phyloP scores from a whole-genome alignment of 2,888 invertebrate genomes.

The Ischnura elegans region DNA sequence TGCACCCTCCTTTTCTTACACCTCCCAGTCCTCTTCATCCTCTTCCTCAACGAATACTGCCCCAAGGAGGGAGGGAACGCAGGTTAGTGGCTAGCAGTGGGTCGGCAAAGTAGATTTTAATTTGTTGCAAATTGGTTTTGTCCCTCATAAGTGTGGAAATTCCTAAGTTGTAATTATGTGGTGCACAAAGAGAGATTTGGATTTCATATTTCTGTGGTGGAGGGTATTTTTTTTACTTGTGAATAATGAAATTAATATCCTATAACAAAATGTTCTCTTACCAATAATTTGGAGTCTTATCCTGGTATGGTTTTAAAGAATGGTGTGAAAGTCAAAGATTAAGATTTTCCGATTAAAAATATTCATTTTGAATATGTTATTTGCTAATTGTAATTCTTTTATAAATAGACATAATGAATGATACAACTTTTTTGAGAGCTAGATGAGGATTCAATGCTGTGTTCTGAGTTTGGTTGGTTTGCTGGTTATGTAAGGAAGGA shows the following conservation, averaged over 20 bases:
- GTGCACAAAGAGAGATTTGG: constrained; percentile 35
- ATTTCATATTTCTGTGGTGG: constrained; percentile 49
- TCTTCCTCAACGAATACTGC: constrained; percentile 63
- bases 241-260: background rate
- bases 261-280: background rate
- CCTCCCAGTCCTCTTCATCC: constrained; percentile 63
- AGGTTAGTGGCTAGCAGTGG: constrained; percentile 63
- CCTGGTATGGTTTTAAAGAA: background rate
- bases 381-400: no score
- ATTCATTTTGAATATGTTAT: no score
- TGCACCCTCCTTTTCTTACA: constrained; percentile 60
- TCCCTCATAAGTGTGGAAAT: background rate
- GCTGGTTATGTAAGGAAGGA: no score
- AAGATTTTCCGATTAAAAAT: no score
- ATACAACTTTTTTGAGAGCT: no score
- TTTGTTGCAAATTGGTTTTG: constrained; percentile 10
- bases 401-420: no score
- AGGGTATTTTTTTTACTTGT: background rate
- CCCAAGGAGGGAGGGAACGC: constrained; percentile 58
- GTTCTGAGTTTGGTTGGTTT: no score
- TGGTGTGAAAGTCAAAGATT: background rate
- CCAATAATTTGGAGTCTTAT: background rate
- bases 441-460: no score
- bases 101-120: constrained; percentile 46
- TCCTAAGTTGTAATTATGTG: background rate